Base-by-base conservation (phyloP, 2,113 vertebrate species). In the Falcunculus frontatus region DNA sequence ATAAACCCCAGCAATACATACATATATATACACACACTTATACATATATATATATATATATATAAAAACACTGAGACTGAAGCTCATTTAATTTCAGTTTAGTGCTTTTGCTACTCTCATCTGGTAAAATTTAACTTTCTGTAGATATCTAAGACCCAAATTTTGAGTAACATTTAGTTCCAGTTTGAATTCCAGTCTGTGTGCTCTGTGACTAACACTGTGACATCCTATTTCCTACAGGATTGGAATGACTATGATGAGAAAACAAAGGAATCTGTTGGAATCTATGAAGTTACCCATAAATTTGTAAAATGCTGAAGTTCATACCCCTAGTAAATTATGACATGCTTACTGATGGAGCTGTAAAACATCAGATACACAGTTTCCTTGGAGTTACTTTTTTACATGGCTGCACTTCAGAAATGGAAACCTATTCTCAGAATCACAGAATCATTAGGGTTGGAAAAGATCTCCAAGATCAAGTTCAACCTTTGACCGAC, bases 161-260 rank as follows among this genome's bases (percentile, higher is more conserved):
- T 44, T 87, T 37, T 78, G 35, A 93, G 37, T 85, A 44, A 56
- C 21, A 4, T 37, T 84, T 44, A 56, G 52, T 56, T 89, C 57
- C 63, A 42, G 39, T 80, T 64, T 49, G 79, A 93, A 78, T 59
- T 89, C 18, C 44, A 62, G 23, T n/a, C 64, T 57, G 7, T 44
- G 69, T 80, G 44, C 44, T 57, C 6, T 90, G 69, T 91, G 68
- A 63, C 89, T 97, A 69, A 98, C 30, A 9, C 9, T 81, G 21
- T 89, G 50, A 93, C 88, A 90, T 95, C 73, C 97, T 97, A 44
- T 57, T 62, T 77, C 82, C 52, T 95, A 79, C 68, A 99, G 99
- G 99, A 99, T 82, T 99, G 99, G 99, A 99, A 98, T 30, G 99
- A 99, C 93, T 99, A 99, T 19, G 99, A 99, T 10, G 99, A 99